Evolutionary conservation across 2,113 vertebrate species (phyloP).

Genomic region (Pandion haliaetus): DNA sequence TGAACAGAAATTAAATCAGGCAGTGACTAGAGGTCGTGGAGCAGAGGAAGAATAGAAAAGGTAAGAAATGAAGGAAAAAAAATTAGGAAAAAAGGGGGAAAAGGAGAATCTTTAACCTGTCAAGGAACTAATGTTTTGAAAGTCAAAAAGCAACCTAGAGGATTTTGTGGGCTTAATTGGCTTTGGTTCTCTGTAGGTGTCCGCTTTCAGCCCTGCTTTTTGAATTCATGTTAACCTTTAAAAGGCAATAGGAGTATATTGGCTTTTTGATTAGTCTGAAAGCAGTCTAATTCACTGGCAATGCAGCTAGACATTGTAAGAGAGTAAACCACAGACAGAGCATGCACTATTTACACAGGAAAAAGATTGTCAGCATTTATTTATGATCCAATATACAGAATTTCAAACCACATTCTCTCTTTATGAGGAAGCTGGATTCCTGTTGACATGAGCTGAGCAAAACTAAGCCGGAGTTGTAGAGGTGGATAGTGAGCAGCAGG

Average conservation of each 20-base stretch:
- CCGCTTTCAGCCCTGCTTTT: not conserved
- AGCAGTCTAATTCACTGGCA: not conserved
- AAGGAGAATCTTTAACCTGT: not conserved
- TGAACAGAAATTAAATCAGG: not conserved
- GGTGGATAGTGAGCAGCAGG: not conserved
- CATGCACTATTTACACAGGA: not conserved
- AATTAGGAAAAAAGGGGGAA: not conserved
- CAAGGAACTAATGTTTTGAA: not conserved
- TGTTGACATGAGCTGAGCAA: not conserved
- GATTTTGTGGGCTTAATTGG: not conserved
- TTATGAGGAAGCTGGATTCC: not conserved
- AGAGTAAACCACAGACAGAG: not conserved
- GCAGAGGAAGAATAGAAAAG: not conserved
- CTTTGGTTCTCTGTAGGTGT: not conserved
- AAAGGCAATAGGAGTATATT: not conserved
- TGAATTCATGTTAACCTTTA: constrained; percentile 12
- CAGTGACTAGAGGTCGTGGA: not conserved
- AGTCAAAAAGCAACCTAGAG: not conserved
- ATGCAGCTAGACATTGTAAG: not conserved
- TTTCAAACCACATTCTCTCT: not conserved
- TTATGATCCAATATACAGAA: not conserved
- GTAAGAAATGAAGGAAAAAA: not conserved
- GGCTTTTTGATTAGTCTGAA: constrained; percentile 15
- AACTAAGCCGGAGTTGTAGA: not conserved
- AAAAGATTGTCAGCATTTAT: not conserved